These are phyloP conservation scores for Apocheima hispidaria DNA, from an alignment of 2,888 invertebrate species.

Conservation along the genomic window DNA sequence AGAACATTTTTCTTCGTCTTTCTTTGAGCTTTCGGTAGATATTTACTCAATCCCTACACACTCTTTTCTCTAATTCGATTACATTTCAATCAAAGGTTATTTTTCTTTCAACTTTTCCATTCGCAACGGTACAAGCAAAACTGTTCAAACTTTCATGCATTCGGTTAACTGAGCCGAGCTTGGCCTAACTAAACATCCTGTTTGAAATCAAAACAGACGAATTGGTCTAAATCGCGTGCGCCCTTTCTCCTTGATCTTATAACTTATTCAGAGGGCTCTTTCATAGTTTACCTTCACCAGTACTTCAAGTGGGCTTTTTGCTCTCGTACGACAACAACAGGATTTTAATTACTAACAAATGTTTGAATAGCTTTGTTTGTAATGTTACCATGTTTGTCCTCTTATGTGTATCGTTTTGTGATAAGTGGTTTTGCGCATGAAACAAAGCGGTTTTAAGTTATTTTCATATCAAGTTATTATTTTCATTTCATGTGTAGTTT, in stretches of 20 bases:
- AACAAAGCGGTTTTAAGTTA: background rate
- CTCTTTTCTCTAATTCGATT: slow-evolving; percentile 15
- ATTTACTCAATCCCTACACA: background rate
- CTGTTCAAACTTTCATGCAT: slow-evolving; percentile 33
- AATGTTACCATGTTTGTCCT: slow-evolving; percentile 1
- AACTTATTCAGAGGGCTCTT: slow-evolving; percentile 52
- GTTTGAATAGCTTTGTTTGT: slow-evolving; percentile 6
- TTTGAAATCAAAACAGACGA: slow-evolving; percentile 49
- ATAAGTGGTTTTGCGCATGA: background rate
- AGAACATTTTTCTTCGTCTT: background rate
- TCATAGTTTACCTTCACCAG: slow-evolving; percentile 31
- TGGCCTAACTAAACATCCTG: slow-evolving; percentile 39
- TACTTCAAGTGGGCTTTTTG: slow-evolving; percentile 16
- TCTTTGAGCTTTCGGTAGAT: background rate
- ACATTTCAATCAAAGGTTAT: slow-evolving; percentile 25
- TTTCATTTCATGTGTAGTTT: background rate
- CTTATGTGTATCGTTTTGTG: background rate
- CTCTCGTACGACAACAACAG: background rate
- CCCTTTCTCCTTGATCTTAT: slow-evolving; percentile 43
- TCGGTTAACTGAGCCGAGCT: slow-evolving; percentile 28
- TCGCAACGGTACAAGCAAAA: slow-evolving; percentile 4
- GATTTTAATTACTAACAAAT: slow-evolving; percentile 17
- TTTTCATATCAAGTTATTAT: background rate
- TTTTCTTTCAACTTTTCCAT: slow-evolving; percentile 25
- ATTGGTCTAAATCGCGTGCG: slow-evolving; percentile 40